These are phyloP conservation scores for Leptopilina syphax DNA, from an alignment of 2,888 invertebrate genomes.

Conservation along the genomic window DNA sequence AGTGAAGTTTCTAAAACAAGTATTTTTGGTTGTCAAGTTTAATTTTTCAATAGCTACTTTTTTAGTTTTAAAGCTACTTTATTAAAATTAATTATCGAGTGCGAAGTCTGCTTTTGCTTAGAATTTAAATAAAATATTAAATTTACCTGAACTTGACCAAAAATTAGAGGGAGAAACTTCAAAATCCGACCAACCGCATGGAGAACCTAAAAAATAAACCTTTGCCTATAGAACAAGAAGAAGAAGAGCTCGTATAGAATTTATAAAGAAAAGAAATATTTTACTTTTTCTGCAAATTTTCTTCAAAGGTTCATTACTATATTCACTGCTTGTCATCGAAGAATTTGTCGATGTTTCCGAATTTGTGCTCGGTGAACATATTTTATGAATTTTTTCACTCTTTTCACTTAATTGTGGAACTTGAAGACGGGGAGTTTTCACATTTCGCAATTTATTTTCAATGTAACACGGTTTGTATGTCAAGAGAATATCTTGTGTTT, in stretches of 20 bases:
- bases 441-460: constrained; percentile 50
- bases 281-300: constrained; percentile 13
- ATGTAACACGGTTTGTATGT: constrained; percentile 62
- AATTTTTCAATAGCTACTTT: no score
- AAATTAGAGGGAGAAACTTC: constrained; percentile 1
- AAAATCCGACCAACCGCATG: constrained; percentile 17
- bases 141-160: constrained; percentile 14
- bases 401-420: background rate
- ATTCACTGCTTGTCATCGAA: background rate
- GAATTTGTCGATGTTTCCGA: constrained; percentile 3
- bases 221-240: no score
- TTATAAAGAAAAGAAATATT: no score
- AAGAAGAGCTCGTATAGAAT: no score
- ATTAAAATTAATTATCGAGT: no score
- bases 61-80: no score
- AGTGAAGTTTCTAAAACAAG: no score
- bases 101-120: background rate
- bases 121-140: background rate
- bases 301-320: background rate
- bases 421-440: background rate
- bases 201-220: background rate
- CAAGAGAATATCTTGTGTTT: constrained; percentile 62
- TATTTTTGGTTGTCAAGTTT: no score
- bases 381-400: background rate
- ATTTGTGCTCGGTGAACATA: background rate